Base-by-base conservation (phyloP, 2,113 vertebrate species). In the Chrysochloris asiatica region DNA sequence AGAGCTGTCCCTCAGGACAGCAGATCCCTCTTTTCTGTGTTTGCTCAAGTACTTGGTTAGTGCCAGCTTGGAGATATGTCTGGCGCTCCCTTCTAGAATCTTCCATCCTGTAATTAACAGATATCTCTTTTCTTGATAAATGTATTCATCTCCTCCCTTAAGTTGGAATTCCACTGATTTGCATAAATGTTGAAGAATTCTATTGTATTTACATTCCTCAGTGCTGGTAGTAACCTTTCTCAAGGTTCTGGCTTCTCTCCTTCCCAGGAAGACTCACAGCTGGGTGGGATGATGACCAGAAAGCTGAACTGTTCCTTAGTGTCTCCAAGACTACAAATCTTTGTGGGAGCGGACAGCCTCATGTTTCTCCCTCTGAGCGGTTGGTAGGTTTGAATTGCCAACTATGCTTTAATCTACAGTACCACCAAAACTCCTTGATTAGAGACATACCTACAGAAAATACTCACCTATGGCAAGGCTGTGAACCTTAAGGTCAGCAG, bases 111-210 rank as follows among this genome's bases (percentile, higher is more conserved):
- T 48, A 79, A 86, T 95, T 88, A 93, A 89, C 83, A 28, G 30
- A 67, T 78, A 59, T 95, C 83, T 50, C 91, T 94, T 82, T n/a
- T 61, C 77, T 89, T 96, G 95, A 91, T 83, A 95, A 96, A 63
- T 83, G 95, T 92, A 50, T 75, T 94, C 83, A 33, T 76, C 91
- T 95, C 86, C 69, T 83, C 88, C 41, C 78, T 50, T 48, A 92
- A 88, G 83, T 54, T 28, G 26, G 86, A 73, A 89, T 76, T 90
- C 81, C 30, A 89, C 95, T 95, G 95, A 92, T 94, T 90, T 88
- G 79, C 30, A 43, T 86, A 61, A 91, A 86, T 79, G 54, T 86
- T 80, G 48, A 16, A 1, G 48, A 16, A 1, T 93, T 59, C 90
- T 90, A 54, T 86, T 88, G 76, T 94, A 86, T 92, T 92, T 41